Percentiles rank a stretch among this genome's conserved stretches.
Evolutionary conservation across 2,113 vertebrate species (phyloP).

Genomic region (Uria lomvia): DNA sequence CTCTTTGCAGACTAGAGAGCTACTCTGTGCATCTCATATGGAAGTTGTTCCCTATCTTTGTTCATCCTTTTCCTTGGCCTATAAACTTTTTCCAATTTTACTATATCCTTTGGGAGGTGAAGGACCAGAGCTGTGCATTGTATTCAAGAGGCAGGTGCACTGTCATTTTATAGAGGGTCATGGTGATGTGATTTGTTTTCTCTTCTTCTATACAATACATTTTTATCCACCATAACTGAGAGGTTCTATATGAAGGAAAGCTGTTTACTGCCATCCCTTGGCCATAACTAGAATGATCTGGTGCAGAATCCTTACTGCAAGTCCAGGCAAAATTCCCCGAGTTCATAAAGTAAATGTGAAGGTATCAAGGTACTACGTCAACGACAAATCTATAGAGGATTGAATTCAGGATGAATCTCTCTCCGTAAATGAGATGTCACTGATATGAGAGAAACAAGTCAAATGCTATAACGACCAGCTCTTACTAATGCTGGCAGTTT

Average conservation of each 20-base stretch:
- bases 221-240: not conserved
- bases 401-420: not conserved
- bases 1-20: not conserved
- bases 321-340: not conserved
- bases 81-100: not conserved
- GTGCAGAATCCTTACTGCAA: not conserved
- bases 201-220: not conserved
- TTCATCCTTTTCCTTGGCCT: not conserved
- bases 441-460: not conserved
- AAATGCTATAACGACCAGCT: not conserved
- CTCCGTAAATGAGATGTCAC: not conserved
- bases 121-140: not conserved
- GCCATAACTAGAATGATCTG: not conserved
- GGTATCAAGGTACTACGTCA: accelerated
- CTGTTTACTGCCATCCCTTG: conserved; percentile 23
- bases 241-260: not conserved
- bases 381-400: not conserved
- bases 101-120: not conserved
- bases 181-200: not conserved
- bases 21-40: accelerated
- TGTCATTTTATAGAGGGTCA: not conserved
- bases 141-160: not conserved
- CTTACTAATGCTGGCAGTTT: not conserved
- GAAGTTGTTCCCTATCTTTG: not conserved
- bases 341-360: not conserved